Conservation (phyloP, 2,113 vertebrate genomes). For the Microtus pennsylvanicus region DNA sequence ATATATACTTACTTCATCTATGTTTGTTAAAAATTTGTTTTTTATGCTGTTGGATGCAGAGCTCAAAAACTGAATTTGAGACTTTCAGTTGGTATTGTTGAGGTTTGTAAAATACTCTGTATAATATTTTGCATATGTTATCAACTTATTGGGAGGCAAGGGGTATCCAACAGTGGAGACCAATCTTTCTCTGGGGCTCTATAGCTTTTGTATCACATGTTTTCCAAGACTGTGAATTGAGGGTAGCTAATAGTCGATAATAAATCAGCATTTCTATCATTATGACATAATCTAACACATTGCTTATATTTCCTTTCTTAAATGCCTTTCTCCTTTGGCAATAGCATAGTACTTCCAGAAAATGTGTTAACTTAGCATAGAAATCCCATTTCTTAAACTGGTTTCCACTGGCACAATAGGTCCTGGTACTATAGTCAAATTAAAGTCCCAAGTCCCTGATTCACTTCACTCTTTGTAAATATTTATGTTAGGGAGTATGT, state of each 20-base stretch:
- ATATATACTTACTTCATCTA: background rate
- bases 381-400: background rate
- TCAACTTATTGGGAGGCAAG: background rate
- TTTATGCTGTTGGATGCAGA: background rate
- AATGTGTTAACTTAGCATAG: background rate
- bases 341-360: background rate
- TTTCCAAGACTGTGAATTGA: background rate
- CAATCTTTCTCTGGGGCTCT: background rate
- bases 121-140: background rate
- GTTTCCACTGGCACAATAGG: background rate
- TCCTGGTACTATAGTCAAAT: background rate
- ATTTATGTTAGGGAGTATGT: background rate
- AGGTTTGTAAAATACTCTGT: background rate
- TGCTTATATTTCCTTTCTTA: background rate
- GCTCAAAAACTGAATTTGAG: background rate
- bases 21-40: background rate
- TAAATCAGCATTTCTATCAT: background rate
- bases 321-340: background rate
- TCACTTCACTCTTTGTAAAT: background rate
- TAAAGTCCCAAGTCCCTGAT: background rate
- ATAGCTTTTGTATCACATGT: background rate
- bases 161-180: background rate
- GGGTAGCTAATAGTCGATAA: no score
- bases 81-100: background rate
- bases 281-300: background rate